These are phyloP conservation scores for Drosophila persimilis DNA, from an alignment of 1,140 invertebrate genomes.

Conservation along the genomic window DNA sequence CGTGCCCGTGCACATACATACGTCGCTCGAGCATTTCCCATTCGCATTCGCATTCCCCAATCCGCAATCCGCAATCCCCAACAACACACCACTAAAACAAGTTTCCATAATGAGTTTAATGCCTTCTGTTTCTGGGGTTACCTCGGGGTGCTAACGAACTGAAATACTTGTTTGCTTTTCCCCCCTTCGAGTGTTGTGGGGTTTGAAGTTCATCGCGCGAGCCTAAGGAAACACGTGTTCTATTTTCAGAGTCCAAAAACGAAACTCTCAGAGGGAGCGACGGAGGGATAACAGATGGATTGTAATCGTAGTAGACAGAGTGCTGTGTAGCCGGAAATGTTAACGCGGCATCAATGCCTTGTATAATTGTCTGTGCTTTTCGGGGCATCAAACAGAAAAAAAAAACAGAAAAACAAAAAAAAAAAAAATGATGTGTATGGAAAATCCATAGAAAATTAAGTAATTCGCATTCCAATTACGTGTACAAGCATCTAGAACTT, in stretches of 20 bases:
- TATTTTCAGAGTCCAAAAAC: slow-evolving; percentile 3
- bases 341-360: slow-evolving; percentile 58
- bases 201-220: slow-evolving; percentile 7
- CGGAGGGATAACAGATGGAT: too few relatives aligned
- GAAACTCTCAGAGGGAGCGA: too few relatives aligned
- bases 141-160: slow-evolving; percentile 37
- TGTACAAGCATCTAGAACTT: slow-evolving; percentile 40
- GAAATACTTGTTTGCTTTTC: slow-evolving; percentile 25
- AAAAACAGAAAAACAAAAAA: slow-evolving; percentile 23
- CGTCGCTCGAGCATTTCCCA: slow-evolving; percentile 15
- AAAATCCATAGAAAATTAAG: slow-evolving; percentile 70
- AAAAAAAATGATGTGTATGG: slow-evolving; percentile 28
- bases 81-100: slow-evolving; percentile 37
- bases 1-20: neutral
- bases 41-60: neutral
- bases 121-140: slow-evolving; percentile 24
- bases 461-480: slow-evolving; percentile 77
- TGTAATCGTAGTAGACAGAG: too few relatives aligned
- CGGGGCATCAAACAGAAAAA: slow-evolving; percentile 23
- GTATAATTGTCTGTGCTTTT: slow-evolving; percentile 54
- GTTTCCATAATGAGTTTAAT: slow-evolving; percentile 64
- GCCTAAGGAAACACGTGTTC: slow-evolving; percentile 30
- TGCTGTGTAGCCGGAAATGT: slow-evolving; percentile 57
- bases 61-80: neutral
- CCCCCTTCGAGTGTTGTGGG: neutral